Base-by-base conservation (phyloP, 1,140 invertebrate genomes). In the Caenorhabditis brenneri region DNA sequence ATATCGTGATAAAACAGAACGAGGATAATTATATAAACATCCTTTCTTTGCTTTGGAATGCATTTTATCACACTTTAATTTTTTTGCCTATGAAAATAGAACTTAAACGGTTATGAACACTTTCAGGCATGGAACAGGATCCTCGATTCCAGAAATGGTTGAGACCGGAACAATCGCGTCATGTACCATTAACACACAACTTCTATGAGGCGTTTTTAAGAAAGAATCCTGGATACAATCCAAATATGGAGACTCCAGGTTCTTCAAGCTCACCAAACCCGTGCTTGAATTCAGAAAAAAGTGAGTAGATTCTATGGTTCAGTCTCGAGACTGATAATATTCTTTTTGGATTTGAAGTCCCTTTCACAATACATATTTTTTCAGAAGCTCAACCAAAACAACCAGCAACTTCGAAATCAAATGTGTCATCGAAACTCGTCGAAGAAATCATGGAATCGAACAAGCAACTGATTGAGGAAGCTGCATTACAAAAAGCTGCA, bases 131-230 rank as follows among this genome's bases (percentile, higher is more conserved):
- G 65, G 65, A 74, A 24, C 9, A 42, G 2, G 24, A 6, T 15
- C 27, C 7, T n/a, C 19, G 42, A 10, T 74, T 42, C n/a, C 65
- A 74, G 4, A 10, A 74, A 31, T 31, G 7, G n/a, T n/a, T 74
- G 7, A 33, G 65, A 0, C 65, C 65, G 2, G 12, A n/a, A 0
- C 22, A 12, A 31, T 1, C 22, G 12, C 33, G 36, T 22, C 65
- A 39, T 9, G 65, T 74, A 10, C 65, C 65, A 2, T 46, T 74
- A n/a, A 39, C 65, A 15, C 65, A 39, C n/a, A 74, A 74, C n/a
- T 74, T 74, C 36, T 74, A 74, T n/a, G 65, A 74, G 22, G 2
- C 6, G 5, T 74, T 42, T 74, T 74, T 74, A 27, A 74, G 65
- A 42, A 74, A 74, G 24, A 74, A 74, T 42, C 33, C 33, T 24